Evolutionary conservation across 2,797 vertebrate species (phyloP).

Genomic region (Coracias cyanogaster): DNA sequence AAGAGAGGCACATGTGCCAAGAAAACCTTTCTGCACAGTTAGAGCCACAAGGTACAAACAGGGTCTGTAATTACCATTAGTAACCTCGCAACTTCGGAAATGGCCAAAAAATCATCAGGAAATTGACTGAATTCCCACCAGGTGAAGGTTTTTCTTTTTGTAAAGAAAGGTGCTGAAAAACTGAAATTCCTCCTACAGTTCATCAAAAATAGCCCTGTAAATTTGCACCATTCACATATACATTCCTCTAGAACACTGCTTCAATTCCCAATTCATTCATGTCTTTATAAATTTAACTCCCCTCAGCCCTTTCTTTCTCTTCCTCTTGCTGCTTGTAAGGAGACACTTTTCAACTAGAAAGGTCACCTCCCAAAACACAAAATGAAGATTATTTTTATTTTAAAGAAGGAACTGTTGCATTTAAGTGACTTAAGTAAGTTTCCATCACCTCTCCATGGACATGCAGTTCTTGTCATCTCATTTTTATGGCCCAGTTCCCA

Average conservation of each 20-base stretch:
- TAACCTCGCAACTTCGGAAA: conserved; percentile 54
- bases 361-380: not conserved
- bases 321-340: not conserved
- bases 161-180: conserved; percentile 58
- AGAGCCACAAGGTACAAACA: conserved; percentile 8
- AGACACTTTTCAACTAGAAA: not conserved
- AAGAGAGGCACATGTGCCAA: not conserved
- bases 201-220: conserved; percentile 69
- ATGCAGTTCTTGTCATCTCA: not conserved
- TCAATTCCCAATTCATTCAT: conserved; percentile 29
- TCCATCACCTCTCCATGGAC: not conserved
- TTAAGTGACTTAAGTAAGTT: conserved; percentile 21
- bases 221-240: conserved; percentile 63
- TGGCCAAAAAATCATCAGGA: conserved; percentile 56
- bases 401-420: not conserved
- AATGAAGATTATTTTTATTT: not conserved
- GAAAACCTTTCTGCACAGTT: not conserved
- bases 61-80: conserved; percentile 67
- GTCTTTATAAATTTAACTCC: conserved; percentile 35
- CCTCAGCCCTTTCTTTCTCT: not conserved
- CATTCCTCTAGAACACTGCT: conserved; percentile 42
- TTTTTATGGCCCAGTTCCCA: not conserved
- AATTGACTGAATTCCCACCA: conserved; percentile 75
- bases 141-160: conserved; percentile 41
- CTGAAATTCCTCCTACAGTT: conserved; percentile 59